Evolutionary conservation across 2,888 invertebrate genomes (phyloP).

Genomic region (Suillia variegata): DNA sequence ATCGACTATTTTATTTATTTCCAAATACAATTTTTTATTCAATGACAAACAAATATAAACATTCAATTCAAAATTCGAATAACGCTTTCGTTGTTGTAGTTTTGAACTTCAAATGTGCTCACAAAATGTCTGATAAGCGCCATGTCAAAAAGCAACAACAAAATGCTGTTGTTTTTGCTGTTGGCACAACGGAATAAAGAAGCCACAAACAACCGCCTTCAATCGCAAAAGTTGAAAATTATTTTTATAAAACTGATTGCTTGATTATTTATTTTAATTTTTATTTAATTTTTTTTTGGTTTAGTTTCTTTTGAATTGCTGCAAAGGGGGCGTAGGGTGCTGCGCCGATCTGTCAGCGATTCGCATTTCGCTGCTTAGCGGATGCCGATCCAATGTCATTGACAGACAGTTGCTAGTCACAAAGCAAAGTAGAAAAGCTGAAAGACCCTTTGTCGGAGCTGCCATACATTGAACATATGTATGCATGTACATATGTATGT

Average conservation of each 20-base stretch:
- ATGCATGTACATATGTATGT: neutral
- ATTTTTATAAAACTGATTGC: constrained; percentile 27
- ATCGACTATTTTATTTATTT: too few relatives aligned
- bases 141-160: neutral
- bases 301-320: neutral
- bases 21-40: too few relatives aligned
- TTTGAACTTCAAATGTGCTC: too few relatives aligned
- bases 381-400: constrained; percentile 42
- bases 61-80: too few relatives aligned
- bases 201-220: neutral
- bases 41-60: too few relatives aligned
- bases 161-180: too few relatives aligned
- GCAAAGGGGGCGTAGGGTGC: neutral
- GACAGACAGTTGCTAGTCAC: constrained; percentile 24
- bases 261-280: constrained; percentile 32
- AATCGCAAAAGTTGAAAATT: constrained; percentile 8
- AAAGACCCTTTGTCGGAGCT: constrained; percentile 7
- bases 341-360: constrained; percentile 18
- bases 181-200: too few relatives aligned
- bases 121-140: constrained; percentile 8
- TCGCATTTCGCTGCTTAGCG: constrained; percentile 7
- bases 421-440: neutral
- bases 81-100: too few relatives aligned
- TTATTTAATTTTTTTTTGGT: constrained; percentile 14
- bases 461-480: too few relatives aligned